Conservation (phyloP, 1,140 invertebrate species). For the Lamellibrachia luymesi region DNA sequence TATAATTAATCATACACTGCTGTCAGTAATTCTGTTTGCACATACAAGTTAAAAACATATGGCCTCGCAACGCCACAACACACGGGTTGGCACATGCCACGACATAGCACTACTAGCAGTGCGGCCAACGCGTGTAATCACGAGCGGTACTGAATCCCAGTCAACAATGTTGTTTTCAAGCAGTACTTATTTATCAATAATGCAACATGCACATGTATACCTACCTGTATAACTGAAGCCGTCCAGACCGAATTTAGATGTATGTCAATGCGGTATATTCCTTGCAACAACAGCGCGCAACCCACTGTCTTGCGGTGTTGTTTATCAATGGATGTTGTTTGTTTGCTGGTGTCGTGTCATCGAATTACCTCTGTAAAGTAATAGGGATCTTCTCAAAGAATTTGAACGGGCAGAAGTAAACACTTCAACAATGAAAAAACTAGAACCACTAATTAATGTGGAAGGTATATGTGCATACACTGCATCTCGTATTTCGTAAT, state of each 20-base stretch:
- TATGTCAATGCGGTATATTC: neutral
- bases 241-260: neutral
- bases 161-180: neutral
- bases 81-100: neutral
- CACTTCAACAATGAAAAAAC: neutral
- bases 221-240: neutral
- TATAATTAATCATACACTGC: neutral
- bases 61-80: neutral
- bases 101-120: neutral
- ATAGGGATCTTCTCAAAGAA: neutral
- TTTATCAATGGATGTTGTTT: neutral
- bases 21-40: neutral
- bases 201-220: neutral
- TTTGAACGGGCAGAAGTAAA: neutral
- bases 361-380: neutral
- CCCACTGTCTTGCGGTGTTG: neutral
- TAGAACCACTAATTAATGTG: neutral
- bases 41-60: neutral
- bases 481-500: too few species aligned
- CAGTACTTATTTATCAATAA: neutral
- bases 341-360: neutral
- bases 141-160: neutral
- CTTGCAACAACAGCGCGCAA: neutral
- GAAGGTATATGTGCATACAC: too few species aligned
- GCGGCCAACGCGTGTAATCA: neutral